Percentiles rank a stretch among this genome's conserved stretches.
phyloP scores from a whole-genome alignment of 2,113 vertebrate genomes.

The Talpa occidentalis region DNA sequence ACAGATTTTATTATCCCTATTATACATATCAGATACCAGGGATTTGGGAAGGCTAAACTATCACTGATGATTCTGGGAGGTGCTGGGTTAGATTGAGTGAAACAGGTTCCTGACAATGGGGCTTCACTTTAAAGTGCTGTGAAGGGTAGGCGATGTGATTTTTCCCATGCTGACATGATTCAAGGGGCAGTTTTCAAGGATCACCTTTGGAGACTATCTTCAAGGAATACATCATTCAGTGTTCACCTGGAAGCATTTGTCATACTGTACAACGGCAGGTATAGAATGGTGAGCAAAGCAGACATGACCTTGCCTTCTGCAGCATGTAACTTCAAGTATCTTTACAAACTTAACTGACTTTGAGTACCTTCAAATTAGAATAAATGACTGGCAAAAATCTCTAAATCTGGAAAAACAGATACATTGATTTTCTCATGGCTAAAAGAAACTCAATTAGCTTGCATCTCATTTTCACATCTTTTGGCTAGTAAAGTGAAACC shows the following conservation, averaged over 20 bases:
- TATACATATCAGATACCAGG: neutral
- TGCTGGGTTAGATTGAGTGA: neutral
- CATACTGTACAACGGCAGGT: neutral
- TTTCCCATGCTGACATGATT: neutral
- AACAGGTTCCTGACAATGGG: neutral
- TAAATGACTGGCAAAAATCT: slow-evolving; percentile 36
- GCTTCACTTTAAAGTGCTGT: neutral
- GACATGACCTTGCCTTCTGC: neutral
- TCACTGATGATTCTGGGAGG: neutral
- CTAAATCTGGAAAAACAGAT: slow-evolving; percentile 27
- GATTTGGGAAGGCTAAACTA: slow-evolving; percentile 10
- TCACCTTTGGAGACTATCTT: neutral
- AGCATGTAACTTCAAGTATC: neutral
- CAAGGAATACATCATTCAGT: neutral
- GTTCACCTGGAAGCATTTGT: neutral
- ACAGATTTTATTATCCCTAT: neutral
- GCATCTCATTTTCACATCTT: neutral
- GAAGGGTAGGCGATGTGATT: neutral
- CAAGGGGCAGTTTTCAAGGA: neutral
- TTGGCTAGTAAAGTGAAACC: neutral
- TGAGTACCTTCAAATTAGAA: neutral
- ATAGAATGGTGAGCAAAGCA: neutral
- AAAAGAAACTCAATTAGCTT: neutral
- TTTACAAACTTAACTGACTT: neutral
- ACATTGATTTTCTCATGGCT: neutral